Percentiles rank a stretch among this genome's conserved stretches.
phyloP scores from a whole-genome alignment of 2,113 vertebrate genomes.

The Psittacus erithacus region DNA sequence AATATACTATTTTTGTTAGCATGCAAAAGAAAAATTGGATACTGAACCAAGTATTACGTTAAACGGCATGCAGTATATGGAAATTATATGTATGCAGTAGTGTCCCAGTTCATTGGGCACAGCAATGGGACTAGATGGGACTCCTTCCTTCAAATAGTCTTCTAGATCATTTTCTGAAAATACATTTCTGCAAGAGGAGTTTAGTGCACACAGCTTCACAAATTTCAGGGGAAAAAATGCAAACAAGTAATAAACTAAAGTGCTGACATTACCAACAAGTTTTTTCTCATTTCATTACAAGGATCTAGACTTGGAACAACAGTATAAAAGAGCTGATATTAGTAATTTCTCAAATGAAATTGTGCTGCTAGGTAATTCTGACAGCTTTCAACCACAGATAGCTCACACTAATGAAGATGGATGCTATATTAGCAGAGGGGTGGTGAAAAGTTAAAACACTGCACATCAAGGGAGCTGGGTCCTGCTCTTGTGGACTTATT shows the following conservation, averaged over 20 bases:
- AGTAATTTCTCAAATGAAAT: slow-evolving; percentile 51
- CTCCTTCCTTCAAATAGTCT: neutral
- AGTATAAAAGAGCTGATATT: slow-evolving; percentile 20
- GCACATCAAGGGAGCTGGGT: neutral
- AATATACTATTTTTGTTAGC: neutral
- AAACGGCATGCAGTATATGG: neutral
- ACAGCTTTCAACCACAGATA: slow-evolving; percentile 48
- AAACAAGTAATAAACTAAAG: neutral
- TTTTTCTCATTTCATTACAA: neutral
- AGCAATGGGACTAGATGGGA: neutral
- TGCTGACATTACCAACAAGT: neutral
- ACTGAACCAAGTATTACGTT: neutral
- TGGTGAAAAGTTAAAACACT: neutral
- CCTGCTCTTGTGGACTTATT: neutral
- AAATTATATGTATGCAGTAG: neutral
- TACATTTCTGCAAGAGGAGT: neutral
- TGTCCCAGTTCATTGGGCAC: neutral
- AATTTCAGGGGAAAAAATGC: neutral
- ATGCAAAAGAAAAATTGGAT: neutral
- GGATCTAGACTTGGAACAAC: neutral
- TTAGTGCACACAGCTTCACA: neutral
- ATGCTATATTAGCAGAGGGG: neutral
- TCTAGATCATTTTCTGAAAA: neutral
- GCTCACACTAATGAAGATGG: slow-evolving; percentile 51
- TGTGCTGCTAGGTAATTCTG: slow-evolving; percentile 34